phyloP scores from a whole-genome alignment of 1,140 invertebrate species.

The Halyomorpha halys region DNA sequence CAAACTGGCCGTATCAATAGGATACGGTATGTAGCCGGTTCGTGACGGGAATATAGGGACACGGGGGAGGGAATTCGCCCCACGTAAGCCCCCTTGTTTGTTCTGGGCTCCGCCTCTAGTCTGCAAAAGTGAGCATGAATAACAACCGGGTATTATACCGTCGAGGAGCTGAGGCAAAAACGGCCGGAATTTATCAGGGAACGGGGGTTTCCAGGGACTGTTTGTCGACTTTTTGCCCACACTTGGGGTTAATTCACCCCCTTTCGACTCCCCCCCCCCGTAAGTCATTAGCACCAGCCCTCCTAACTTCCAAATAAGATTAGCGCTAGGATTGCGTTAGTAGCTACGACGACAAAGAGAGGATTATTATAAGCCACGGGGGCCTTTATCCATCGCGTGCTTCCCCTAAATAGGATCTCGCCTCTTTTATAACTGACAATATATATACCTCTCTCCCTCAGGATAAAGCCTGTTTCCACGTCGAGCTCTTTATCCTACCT shows the following conservation, averaged over 20 bases:
- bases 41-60: constrained; percentile 6
- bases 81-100: constrained; percentile 5
- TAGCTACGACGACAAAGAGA: too few relatives aligned
- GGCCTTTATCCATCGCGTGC: too few relatives aligned
- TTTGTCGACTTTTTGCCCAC: neutral
- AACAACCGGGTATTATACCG: constrained; percentile 9
- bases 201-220: neutral
- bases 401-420: too few relatives aligned
- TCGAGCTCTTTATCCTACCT: too few relatives aligned
- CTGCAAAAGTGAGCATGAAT: constrained; percentile 14
- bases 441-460: too few relatives aligned
- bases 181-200: neutral
- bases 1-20: neutral
- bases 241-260: constrained; percentile 22
- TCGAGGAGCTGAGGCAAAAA: neutral
- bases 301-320: neutral
- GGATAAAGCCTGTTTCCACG: too few relatives aligned
- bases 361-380: too few relatives aligned
- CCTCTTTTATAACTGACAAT: too few relatives aligned
- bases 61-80: neutral
- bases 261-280: constrained; percentile 7
- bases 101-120: neutral
- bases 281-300: neutral
- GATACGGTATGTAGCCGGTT: neutral
- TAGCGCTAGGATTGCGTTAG: too few relatives aligned